Evolutionary conservation across 2,797 vertebrate genomes (phyloP).

Genomic region (Cirrhinus molitorella): DNA sequence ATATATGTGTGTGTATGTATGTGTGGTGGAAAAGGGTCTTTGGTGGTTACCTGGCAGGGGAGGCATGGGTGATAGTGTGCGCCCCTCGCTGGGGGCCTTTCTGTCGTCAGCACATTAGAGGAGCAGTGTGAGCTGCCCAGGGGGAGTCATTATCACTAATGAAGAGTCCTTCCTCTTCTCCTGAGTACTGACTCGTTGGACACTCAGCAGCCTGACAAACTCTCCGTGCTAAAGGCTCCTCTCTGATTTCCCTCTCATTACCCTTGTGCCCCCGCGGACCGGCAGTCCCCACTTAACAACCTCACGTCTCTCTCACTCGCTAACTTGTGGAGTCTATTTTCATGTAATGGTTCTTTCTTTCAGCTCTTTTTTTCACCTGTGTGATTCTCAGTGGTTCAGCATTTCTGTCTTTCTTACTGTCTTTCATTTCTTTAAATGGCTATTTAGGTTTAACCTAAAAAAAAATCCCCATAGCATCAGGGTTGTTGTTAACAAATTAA

Average conservation of each 20-base stretch:
- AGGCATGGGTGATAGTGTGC: slow-evolving; percentile 22
- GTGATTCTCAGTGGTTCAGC: neutral
- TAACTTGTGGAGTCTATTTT: neutral
- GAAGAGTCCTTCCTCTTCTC: slow-evolving; percentile 67
- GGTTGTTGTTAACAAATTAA: neutral
- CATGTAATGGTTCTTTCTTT: neutral
- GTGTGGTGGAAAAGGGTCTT: slow-evolving; percentile 28
- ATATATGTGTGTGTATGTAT: too few species aligned
- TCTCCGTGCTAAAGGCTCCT: slow-evolving; percentile 45
- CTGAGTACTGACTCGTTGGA: slow-evolving; percentile 52
- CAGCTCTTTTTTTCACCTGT: slow-evolving; percentile 7
- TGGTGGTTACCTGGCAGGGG: slow-evolving; percentile 38
- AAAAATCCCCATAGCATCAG: neutral
- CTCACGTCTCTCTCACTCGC: slow-evolving; percentile 3
- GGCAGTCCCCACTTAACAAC: slow-evolving; percentile 37
- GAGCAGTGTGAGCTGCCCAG: slow-evolving; percentile 48
- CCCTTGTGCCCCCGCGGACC: slow-evolving; percentile 9
- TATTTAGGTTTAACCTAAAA: neutral
- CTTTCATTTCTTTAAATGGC: neutral
- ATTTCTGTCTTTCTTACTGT: neutral
- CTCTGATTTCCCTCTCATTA: slow-evolving; percentile 57
- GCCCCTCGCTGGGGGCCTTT: slow-evolving; percentile 31
- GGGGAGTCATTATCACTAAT: slow-evolving; percentile 74
- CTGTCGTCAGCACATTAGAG: slow-evolving; percentile 57
- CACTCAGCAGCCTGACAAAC: slow-evolving; percentile 46